phyloP scores from a whole-genome alignment of 2,797 vertebrate genomes.

The Artibeus jamaicensis region DNA sequence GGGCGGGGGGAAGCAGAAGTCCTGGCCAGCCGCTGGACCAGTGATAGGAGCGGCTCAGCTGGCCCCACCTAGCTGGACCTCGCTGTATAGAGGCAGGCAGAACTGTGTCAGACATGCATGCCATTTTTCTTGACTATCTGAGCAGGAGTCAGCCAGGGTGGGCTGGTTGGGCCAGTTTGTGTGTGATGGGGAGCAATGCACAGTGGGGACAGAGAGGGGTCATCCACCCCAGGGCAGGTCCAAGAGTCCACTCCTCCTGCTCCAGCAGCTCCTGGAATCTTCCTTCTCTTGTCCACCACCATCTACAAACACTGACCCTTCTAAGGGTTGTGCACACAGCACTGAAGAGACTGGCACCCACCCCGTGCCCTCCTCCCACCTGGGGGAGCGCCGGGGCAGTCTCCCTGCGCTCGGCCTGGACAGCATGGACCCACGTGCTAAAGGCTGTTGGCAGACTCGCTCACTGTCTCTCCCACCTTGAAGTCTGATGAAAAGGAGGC shows the following conservation, averaged over 20 bases:
- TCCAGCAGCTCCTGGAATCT: neutral
- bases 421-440: fast-evolving
- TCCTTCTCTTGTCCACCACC: neutral
- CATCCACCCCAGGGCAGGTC: neutral
- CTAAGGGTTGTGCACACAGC: neutral
- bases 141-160: neutral
- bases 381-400: neutral
- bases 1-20: neutral
- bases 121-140: neutral
- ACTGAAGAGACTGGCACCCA: neutral
- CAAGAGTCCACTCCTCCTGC: neutral
- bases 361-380: neutral
- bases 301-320: neutral
- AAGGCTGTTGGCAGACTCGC: neutral
- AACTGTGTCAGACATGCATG: fast-evolving
- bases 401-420: neutral
- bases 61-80: neutral
- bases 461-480: neutral
- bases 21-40: neutral
- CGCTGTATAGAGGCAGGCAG: neutral
- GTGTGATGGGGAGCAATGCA: fast-evolving
- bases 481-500: neutral
- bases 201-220: neutral
- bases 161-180: too few species aligned
- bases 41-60: neutral